phyloP scores from a whole-genome alignment of 1,140 invertebrate genomes.

The Megathymus violae region DNA sequence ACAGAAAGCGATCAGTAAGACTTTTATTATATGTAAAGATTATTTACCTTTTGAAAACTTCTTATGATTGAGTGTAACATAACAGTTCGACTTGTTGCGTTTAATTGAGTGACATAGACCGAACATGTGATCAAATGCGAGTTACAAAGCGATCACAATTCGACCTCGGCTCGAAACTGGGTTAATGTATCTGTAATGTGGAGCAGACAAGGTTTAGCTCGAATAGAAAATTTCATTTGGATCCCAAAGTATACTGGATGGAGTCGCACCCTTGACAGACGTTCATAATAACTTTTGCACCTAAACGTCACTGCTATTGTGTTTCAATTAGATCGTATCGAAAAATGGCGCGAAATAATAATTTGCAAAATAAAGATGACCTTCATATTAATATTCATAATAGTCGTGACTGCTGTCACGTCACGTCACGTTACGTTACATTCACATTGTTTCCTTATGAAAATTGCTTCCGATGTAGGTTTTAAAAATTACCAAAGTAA shows the following conservation, averaged over 20 bases:
- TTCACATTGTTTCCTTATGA: too few species aligned
- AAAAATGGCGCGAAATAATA: too few species aligned
- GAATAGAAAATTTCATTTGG: slow-evolving; percentile 53
- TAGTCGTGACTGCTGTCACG: too few species aligned
- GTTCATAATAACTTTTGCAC: slow-evolving; percentile 47
- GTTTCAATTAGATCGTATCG: background rate
- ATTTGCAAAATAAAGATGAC: too few species aligned
- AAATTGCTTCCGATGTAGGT: too few species aligned
- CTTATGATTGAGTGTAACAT: background rate
- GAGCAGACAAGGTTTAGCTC: slow-evolving; percentile 61
- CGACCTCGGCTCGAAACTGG: slow-evolving; percentile 65
- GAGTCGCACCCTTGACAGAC: slow-evolving; percentile 52
- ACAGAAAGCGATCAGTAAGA: too few species aligned
- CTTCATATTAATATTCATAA: too few species aligned
- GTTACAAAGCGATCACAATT: slow-evolving; percentile 50
- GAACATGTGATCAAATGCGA: slow-evolving; percentile 37
- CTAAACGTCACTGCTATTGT: slow-evolving; percentile 23
- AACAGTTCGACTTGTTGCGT: slow-evolving; percentile 22
- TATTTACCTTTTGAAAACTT: background rate
- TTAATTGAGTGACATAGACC: slow-evolving; percentile 16
- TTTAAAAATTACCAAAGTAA: too few species aligned
- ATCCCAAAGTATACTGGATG: slow-evolving; percentile 16
- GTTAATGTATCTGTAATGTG: slow-evolving; percentile 73
- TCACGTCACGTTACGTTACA: too few species aligned
- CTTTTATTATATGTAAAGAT: too few species aligned